phyloP scores from a whole-genome alignment of 92 coral and sea anemone species.

The Paragorgia papillata region DNA sequence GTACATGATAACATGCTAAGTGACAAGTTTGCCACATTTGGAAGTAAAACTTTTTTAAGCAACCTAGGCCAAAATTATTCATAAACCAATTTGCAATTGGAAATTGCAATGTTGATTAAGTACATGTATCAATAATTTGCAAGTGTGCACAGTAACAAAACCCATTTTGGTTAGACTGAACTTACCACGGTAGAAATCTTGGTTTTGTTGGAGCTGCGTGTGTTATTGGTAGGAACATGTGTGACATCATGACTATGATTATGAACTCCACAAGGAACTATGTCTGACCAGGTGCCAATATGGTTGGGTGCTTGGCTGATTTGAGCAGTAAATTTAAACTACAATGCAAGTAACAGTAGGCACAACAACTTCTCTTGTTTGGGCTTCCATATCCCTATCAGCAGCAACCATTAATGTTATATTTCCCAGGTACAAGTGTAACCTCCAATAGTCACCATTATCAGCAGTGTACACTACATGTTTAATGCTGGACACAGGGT shows the following conservation, averaged over 20 bases:
- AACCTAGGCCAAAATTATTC: no score
- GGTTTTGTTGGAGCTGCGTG: constrained; percentile 18
- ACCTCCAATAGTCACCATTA: constrained; percentile 95
- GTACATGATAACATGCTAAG: no score
- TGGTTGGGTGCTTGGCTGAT: constrained; percentile 1
- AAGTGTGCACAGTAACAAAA: no score
- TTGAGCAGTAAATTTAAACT: constrained; percentile 60
- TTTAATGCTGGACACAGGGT: constrained; percentile 81
- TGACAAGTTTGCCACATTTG: no score
- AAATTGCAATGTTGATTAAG: no score
- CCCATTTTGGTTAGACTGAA: no score
- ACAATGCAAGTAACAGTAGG: constrained; percentile 69
- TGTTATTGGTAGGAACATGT: constrained; percentile 12
- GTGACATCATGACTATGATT: constrained; percentile 2
- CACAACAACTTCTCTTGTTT: constrained; percentile 57
- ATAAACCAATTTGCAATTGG: no score
- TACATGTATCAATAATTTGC: no score
- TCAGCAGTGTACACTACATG: constrained; percentile 74
- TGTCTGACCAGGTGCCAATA: not conserved
- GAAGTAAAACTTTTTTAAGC: no score
- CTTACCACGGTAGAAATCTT: constrained; percentile 32
- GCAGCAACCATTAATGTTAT: constrained; percentile 65
- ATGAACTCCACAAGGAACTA: not conserved
- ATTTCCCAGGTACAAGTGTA: constrained; percentile 77
- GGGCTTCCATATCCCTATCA: constrained; percentile 66